Base-by-base conservation (phyloP, 2,113 vertebrate genomes). In the Ciconia boyciana region DNA sequence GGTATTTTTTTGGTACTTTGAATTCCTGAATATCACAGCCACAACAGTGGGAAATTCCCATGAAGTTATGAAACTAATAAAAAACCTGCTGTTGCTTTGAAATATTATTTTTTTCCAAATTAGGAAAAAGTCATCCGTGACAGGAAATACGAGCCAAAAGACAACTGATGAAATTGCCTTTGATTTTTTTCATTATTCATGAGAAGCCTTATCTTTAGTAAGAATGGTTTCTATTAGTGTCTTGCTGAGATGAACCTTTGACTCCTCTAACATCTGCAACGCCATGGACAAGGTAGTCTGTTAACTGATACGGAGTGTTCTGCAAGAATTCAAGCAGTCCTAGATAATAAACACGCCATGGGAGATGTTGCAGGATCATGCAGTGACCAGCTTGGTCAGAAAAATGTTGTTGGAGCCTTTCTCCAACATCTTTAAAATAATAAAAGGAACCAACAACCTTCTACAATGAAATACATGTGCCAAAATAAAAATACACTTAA, bases 221-320 rank as follows among this genome's bases (percentile, higher is more conserved):
- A 76, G 66, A 77, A 62, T 95, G 77, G 31, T 88, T 96, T 83
- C 52, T 71, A 39, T 93, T 88, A 89, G 26, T n/a, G 19, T 90
- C 93, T 76, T 92, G 55, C 91, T 75, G 82, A 89, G 79, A 31
- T 75, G 60, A 96, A 57, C n/a, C 31, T 92, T 89, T 93, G 79
- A 43, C 36, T 90, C 11, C 32, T 79, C 7, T 70, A 82, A n/a
- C 36, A 65, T 71, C 52, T 87, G 41, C 58, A 72, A 4, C 39
- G 19, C 64, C 16, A 13, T 7, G 31, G 77, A 82, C 19, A 75
- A 78, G 22, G 9, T 43, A 54, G 34, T 83, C 70, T 76, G 15
- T 52, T 87, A 78, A 78, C 26, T 51, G 43, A 43, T 57, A 46
- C 0, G 4, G 52, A 76, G 21, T 32, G 44, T 82, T 89, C 55